Percentiles rank a stretch among this genome's conserved stretches.
Evolutionary conservation across 2,888 invertebrate genomes (phyloP).

Genomic region (Graphium colonna): DNA sequence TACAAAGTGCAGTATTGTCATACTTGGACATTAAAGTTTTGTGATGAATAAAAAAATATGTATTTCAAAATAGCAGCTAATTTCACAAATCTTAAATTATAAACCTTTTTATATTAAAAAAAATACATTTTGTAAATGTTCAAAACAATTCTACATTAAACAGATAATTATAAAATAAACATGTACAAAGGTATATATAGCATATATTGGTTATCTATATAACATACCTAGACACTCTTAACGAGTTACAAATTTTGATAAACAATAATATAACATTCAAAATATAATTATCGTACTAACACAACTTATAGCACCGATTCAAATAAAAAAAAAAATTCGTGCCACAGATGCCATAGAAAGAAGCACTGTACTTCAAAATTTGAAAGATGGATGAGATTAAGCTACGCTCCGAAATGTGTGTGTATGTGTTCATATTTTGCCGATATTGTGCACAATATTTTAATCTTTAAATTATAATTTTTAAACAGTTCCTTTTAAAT

Average conservation of each 20-base stretch:
- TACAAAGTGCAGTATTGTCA: slow-evolving; percentile 57
- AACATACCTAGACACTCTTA: not conserved
- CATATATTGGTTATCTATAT: not conserved
- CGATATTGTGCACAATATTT: slow-evolving; percentile 2
- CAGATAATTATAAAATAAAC: not conserved
- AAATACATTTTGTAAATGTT: not conserved
- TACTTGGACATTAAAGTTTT: slow-evolving; percentile 44
- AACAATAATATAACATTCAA: not conserved
- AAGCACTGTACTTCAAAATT: not conserved
- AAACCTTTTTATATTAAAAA: not conserved
- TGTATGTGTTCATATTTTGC: not conserved
- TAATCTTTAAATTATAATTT: no score
- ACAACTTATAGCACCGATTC: slow-evolving; percentile 1
- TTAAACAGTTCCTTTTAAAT: not conserved
- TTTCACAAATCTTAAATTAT: not conserved
- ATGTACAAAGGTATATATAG: not conserved
- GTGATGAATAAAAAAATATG: not conserved
- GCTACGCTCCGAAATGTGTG: not conserved
- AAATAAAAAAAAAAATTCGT: not conserved
- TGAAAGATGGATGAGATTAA: not conserved
- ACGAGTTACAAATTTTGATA: not conserved
- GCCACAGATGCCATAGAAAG: not conserved
- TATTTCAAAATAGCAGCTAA: not conserved
- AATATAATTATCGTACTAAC: not conserved
- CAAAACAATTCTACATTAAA: not conserved